A percentile compares a stretch with the other conserved stretches of the same genome.
Conservation (phyloP, 2,113 vertebrate genomes). For the Paracyprichromis sp. region DNA sequence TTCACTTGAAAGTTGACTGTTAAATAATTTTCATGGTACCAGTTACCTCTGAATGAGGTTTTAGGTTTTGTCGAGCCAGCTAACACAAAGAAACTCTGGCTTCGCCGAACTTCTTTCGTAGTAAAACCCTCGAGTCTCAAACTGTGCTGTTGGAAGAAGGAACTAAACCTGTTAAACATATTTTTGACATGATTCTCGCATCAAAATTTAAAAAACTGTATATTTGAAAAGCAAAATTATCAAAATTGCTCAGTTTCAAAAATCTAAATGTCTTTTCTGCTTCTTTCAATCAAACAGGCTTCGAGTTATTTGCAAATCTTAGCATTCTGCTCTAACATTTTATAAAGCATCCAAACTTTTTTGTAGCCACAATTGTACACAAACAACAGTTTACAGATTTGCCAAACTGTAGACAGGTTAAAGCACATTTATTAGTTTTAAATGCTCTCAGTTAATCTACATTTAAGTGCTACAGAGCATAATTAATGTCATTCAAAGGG, state of each 20-base stretch:
- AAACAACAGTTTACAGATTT: not conserved
- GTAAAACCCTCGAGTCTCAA: rapidly evolving
- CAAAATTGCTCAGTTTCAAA: not conserved
- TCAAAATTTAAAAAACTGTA: not conserved
- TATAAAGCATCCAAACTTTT: not conserved
- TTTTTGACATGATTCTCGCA: not conserved
- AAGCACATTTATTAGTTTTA: not conserved
- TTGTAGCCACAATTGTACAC: not conserved
- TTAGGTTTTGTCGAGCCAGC: not conserved
- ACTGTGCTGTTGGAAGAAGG: not conserved
- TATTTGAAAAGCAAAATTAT: not conserved
- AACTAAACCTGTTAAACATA: not conserved
- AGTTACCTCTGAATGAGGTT: not conserved
- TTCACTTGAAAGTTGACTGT: not conserved
- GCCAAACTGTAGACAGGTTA: not conserved
- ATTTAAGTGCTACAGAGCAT: not conserved
- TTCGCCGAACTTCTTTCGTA: rapidly evolving
- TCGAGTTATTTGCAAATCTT: not conserved
- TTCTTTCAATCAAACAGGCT: rapidly evolving
- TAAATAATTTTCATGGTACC: not conserved
- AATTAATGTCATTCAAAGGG: not conserved
- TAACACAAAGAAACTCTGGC: not conserved
- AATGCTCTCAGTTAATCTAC: not conserved
- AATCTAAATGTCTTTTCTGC: not conserved
- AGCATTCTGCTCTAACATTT: not conserved